Conservation (phyloP, 2,113 vertebrate genomes). For the Cryptomyrus ogoouensis region DNA sequence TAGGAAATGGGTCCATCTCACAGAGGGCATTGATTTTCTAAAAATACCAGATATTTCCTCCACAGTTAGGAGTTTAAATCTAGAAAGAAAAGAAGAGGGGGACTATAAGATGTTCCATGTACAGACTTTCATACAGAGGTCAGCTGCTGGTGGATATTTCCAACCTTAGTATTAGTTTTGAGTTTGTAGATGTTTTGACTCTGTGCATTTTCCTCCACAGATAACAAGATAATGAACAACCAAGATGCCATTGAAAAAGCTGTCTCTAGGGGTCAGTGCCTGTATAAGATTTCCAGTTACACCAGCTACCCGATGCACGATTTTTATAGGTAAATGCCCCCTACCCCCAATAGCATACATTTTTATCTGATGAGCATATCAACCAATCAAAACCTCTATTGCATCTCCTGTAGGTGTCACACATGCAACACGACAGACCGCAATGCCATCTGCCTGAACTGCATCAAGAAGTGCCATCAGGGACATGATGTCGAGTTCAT, state of each 20-base stretch:
- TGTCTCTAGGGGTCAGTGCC: conserved; percentile 98
- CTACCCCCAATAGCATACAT: background rate
- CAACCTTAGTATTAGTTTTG: background rate
- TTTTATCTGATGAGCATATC: background rate
- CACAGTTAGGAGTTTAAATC: background rate
- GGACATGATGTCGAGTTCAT: conserved; percentile 99
- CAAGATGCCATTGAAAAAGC: conserved; percentile 99
- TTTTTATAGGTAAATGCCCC: conserved; percentile 89
- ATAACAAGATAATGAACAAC: conserved; percentile 99
- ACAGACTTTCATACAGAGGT: background rate
- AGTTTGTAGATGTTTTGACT: background rate
- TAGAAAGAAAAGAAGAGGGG: background rate
- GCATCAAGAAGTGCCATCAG: conserved; percentile 99
- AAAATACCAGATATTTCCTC: background rate
- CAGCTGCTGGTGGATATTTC: background rate
- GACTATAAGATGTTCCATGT: background rate
- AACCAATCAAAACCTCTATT: background rate
- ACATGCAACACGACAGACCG: conserved; percentile 99
- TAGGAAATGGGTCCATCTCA: background rate
- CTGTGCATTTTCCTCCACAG: conserved; percentile 50
- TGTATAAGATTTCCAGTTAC: conserved; percentile 99
- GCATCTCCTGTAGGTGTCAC: conserved; percentile 75
- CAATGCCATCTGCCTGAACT: conserved; percentile 98
- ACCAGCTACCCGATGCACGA: conserved; percentile 99
- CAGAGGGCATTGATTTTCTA: background rate